Conservation (phyloP, 2,113 vertebrate genomes). For the Lepus timidus region DNA sequence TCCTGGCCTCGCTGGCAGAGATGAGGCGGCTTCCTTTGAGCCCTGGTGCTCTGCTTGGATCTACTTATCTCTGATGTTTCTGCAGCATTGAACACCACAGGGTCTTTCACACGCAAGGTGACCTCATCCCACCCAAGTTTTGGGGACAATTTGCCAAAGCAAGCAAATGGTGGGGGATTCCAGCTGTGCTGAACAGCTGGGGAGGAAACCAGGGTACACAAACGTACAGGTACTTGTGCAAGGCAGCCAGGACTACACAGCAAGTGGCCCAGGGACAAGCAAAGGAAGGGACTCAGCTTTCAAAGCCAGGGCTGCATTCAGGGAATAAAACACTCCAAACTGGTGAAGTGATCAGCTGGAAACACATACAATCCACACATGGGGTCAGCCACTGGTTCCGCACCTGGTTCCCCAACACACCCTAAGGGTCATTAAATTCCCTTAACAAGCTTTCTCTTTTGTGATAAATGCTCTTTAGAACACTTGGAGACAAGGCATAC, state of each 20-base stretch:
- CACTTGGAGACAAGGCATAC: not conserved
- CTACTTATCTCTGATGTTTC: not conserved
- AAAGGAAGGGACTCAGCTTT: not conserved
- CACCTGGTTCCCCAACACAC: slow-evolving; percentile 17
- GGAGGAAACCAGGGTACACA: slow-evolving; percentile 10
- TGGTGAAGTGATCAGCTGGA: not conserved
- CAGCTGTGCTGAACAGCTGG: slow-evolving; percentile 2
- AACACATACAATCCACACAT: not conserved
- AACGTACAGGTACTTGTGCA: not conserved
- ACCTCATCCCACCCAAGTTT: not conserved
- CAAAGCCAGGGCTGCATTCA: not conserved
- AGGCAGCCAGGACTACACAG: not conserved
- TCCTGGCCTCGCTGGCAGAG: not conserved
- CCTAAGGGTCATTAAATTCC: not conserved
- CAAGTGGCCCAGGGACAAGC: not conserved
- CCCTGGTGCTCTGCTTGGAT: not conserved
- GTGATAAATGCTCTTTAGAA: not conserved
- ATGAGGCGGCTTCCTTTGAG: not conserved
- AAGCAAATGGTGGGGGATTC: not conserved
- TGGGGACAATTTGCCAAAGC: not conserved
- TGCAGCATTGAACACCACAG: not conserved
- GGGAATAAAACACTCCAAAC: not conserved
- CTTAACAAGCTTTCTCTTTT: slow-evolving; percentile 32
- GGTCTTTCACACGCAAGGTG: not conserved
- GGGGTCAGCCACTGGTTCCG: not conserved